These are phyloP conservation scores for Drosophila cognata DNA, from an alignment of 2,888 invertebrate species.

Conservation along the genomic window DNA sequence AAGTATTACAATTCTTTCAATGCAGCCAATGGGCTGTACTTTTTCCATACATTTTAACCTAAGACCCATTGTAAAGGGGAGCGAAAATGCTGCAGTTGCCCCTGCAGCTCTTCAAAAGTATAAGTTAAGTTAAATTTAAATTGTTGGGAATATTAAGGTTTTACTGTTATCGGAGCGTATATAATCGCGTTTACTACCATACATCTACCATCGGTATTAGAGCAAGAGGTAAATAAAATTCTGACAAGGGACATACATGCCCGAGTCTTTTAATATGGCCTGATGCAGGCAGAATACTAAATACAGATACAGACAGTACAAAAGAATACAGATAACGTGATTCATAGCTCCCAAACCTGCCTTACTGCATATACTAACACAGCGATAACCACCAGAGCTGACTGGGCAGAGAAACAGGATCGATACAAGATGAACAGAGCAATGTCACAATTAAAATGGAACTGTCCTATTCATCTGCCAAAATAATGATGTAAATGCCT, in stretches of 20 bases:
- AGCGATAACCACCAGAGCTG: not conserved
- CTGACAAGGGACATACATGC: not conserved
- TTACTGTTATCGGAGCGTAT: not conserved
- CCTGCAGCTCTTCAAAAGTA: not conserved
- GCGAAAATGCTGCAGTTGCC: not conserved
- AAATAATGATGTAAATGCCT: not conserved
- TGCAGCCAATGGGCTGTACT: too few species aligned
- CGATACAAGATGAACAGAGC: not conserved
- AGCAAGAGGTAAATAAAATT: not conserved
- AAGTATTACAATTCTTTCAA: not conserved
- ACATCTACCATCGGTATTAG: not conserved
- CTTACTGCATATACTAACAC: not conserved
- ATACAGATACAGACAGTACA: not conserved
- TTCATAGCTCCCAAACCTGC: not conserved
- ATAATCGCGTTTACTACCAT: too few species aligned
- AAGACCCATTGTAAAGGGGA: not conserved
- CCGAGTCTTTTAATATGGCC: not conserved
- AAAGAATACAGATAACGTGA: not conserved
- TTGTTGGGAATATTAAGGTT: not conserved
- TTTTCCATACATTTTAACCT: not conserved
- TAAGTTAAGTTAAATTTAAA: not conserved
- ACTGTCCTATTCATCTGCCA: not conserved
- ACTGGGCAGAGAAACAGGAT: not conserved
- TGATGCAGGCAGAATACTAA: not conserved
- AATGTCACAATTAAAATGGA: not conserved